phyloP scores from a whole-genome alignment of 2,888 invertebrate genomes.

The Parnassius mnemosyne region DNA sequence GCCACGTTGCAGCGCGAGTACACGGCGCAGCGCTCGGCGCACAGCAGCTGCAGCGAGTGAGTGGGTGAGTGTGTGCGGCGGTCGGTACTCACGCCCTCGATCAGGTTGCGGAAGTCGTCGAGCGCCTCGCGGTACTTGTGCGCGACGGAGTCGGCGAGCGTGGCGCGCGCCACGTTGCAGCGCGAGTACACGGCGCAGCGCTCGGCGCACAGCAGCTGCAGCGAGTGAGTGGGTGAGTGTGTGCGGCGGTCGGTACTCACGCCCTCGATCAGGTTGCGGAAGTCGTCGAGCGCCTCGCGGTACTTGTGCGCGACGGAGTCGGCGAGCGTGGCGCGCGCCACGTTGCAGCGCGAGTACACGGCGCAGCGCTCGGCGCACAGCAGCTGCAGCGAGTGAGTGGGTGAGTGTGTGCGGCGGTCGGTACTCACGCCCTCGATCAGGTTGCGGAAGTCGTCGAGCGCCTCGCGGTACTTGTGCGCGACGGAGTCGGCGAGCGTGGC shows the following conservation, averaged over 20 bases:
- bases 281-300: slow-evolving; percentile 90
- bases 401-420: background rate
- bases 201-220: slow-evolving; percentile 94
- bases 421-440: slow-evolving; percentile 81
- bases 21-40: slow-evolving; percentile 92
- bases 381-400: slow-evolving; percentile 87
- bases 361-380: slow-evolving; percentile 94
- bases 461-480: slow-evolving; percentile 85
- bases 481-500: slow-evolving; percentile 95
- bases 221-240: too few species aligned
- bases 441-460: slow-evolving; percentile 91
- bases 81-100: slow-evolving; percentile 75
- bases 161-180: slow-evolving; percentile 94
- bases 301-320: slow-evolving; percentile 90
- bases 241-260: slow-evolving; percentile 37
- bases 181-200: slow-evolving; percentile 92
- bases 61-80: background rate
- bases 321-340: slow-evolving; percentile 93
- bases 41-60: slow-evolving; percentile 90
- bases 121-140: slow-evolving; percentile 85
- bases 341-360: slow-evolving; percentile 93
- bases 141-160: slow-evolving; percentile 94
- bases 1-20: slow-evolving; percentile 95
- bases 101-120: slow-evolving; percentile 89
- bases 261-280: slow-evolving; percentile 86